Evolutionary conservation across 2,113 vertebrate genomes (phyloP).

Genomic region (Sinocyclocheilus anshuiensis): DNA sequence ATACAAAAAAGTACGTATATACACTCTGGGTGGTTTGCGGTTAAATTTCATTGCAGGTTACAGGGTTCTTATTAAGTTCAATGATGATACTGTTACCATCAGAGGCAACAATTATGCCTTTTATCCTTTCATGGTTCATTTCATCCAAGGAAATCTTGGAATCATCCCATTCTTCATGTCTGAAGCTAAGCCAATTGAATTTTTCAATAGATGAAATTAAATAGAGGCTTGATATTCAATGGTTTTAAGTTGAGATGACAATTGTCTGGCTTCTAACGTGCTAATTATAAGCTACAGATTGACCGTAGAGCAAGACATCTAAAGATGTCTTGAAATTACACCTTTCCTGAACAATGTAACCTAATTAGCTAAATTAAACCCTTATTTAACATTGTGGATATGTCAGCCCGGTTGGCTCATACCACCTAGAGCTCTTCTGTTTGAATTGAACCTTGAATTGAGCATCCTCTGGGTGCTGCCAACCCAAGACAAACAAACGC

Average conservation of each 20-base stretch:
- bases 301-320: conserved; percentile 2
- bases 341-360: conserved; percentile 44
- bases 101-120: conserved; percentile 31
- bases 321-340: conserved; percentile 19
- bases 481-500: conserved; percentile 11
- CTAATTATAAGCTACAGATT: conserved; percentile 18
- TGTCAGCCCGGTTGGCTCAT: background rate
- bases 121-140: conserved; percentile 28
- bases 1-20: background rate
- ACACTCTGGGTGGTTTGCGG: background rate
- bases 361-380: conserved; percentile 30
- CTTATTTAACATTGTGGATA: background rate
- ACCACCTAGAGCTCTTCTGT: background rate
- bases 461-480: background rate
- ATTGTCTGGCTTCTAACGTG: conserved; percentile 21
- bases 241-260: conserved; percentile 34
- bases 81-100: background rate
- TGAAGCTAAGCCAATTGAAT: conserved; percentile 12
- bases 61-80: conserved; percentile 19
- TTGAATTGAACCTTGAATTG: conserved; percentile 3
- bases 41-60: background rate
- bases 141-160: background rate
- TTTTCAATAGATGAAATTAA: conserved; percentile 32
- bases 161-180: background rate
- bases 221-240: background rate